Percentiles rank a stretch among this genome's conserved stretches.
These are phyloP conservation scores for Camelus dromedarius DNA, from an alignment of 2,113 vertebrate species.

Conservation along the genomic window DNA sequence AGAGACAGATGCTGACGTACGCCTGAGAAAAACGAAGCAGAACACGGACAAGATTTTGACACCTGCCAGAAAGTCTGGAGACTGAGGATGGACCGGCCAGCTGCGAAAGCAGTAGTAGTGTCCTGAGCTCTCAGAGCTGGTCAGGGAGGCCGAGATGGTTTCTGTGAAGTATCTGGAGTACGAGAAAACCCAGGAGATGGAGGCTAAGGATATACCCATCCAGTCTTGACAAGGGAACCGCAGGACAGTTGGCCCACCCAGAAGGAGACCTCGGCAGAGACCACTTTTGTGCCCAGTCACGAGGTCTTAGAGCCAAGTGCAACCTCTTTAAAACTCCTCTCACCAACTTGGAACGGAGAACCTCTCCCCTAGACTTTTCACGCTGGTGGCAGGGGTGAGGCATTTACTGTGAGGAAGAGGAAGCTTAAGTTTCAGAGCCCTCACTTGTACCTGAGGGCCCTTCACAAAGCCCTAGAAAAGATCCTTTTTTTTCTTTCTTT, in stretches of 20 bases:
- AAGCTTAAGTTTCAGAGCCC: not conserved
- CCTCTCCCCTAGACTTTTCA: not conserved
- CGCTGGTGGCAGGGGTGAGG: not conserved
- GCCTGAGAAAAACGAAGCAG: not conserved
- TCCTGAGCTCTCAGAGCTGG: not conserved
- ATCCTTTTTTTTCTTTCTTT: not conserved
- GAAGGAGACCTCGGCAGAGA: not conserved
- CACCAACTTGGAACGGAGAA: too few species aligned
- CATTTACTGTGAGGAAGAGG: not conserved
- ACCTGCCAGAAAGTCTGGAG: not conserved
- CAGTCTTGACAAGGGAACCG: not conserved
- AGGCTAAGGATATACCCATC: not conserved
- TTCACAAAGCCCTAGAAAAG: not conserved
- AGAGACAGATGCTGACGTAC: not conserved
- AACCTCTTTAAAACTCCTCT: not conserved
- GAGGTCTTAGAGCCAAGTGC: not conserved
- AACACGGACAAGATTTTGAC: not conserved
- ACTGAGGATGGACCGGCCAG: not conserved
- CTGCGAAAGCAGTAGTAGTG: not conserved
- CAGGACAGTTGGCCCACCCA: not conserved
- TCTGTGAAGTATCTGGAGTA: not conserved
- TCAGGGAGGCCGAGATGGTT: not conserved
- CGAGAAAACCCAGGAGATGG: not conserved
- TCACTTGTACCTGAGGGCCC: not conserved
- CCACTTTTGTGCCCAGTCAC: not conserved